Conservation (phyloP, 2,113 vertebrate species). For the Dicentrarchus labrax region DNA sequence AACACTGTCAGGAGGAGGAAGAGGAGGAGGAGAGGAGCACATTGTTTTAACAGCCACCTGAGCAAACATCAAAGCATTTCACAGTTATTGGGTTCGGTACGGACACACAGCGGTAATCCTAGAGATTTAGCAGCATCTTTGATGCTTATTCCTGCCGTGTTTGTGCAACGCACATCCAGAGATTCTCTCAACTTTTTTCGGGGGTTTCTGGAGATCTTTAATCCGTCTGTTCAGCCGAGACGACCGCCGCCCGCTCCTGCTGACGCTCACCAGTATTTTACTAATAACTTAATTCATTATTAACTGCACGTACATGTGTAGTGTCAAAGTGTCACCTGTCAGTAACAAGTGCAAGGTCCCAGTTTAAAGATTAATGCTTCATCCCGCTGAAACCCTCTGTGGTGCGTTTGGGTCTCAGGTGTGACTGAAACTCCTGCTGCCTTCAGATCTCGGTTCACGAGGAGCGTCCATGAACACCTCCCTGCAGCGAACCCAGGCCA, state of each 20-base stretch:
- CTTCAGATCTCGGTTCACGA: too few relatives aligned
- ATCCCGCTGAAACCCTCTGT: constrained; percentile 20
- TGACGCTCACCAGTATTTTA: not conserved
- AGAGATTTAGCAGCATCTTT: constrained; percentile 53
- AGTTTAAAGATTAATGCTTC: constrained; percentile 15
- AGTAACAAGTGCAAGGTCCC: not conserved
- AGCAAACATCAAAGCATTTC: constrained; percentile 55
- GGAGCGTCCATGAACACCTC: too few relatives aligned
- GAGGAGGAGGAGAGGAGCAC: not conserved
- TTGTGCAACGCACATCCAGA: constrained; percentile 29
- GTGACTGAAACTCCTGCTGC: too few relatives aligned
- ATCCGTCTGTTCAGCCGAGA: constrained; percentile 13
- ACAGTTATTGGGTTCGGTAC: constrained; percentile 39
- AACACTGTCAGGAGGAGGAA: not conserved
- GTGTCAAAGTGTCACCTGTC: not conserved
- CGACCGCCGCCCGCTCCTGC: constrained; percentile 19
- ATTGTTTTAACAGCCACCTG: constrained; percentile 61
- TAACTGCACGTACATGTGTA: too few relatives aligned
- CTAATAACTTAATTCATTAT: not conserved
- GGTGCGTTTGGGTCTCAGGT: not conserved
- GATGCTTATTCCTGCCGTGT: constrained; percentile 44
- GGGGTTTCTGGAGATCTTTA: not conserved
- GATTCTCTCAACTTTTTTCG: not conserved
- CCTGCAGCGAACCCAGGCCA: too few relatives aligned
- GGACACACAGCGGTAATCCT: constrained; percentile 52